Conservation (phyloP, 2,797 vertebrate species). For the Aphelocoma californica region DNA sequence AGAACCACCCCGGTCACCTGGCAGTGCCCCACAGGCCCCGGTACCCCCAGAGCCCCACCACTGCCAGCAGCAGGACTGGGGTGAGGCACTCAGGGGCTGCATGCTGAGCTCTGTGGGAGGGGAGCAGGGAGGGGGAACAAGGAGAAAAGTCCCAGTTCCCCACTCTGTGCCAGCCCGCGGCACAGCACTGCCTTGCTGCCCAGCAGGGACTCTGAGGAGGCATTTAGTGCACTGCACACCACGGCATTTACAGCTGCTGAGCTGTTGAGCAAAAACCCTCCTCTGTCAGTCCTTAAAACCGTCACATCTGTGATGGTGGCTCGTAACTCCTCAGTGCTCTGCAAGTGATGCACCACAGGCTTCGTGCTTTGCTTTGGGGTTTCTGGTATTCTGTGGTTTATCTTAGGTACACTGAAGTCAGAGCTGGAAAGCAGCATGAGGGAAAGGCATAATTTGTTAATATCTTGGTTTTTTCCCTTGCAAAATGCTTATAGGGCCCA, state of each 20-base stretch:
- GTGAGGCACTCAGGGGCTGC: rapidly evolving
- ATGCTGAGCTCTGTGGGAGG: rapidly evolving
- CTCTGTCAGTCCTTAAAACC: neutral
- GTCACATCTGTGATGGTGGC: rapidly evolving
- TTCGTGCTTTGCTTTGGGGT: neutral
- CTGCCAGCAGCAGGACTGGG: neutral
- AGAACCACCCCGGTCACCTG: neutral
- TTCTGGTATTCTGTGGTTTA: neutral
- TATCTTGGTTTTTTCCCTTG: neutral
- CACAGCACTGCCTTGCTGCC: neutral
- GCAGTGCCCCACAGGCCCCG: rapidly evolving
- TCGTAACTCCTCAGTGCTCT: neutral
- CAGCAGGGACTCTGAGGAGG: rapidly evolving
- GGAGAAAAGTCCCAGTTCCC: neutral
- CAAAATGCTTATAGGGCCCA: neutral
- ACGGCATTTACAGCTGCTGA: neutral
- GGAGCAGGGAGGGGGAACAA: neutral
- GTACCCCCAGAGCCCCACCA: rapidly evolving
- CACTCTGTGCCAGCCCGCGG: neutral
- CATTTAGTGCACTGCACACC: neutral
- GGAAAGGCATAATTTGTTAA: neutral
- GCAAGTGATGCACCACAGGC: neutral
- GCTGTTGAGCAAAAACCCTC: neutral
- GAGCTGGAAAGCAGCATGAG: neutral
- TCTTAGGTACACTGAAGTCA: neutral